phyloP scores from a whole-genome alignment of 1,140 invertebrate genomes.

The Cotesia vestalis region DNA sequence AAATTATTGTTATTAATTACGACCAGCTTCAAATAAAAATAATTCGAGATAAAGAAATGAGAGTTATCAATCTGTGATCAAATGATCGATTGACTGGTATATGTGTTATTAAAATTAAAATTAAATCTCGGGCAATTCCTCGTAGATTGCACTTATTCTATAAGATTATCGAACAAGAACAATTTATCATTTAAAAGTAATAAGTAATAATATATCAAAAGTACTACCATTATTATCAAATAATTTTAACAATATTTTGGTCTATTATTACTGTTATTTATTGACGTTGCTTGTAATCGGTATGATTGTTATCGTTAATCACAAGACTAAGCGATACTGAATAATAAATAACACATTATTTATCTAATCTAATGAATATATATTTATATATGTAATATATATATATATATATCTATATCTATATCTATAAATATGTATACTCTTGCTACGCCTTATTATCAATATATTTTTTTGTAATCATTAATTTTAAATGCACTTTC shows the following conservation, averaged over 20 bases:
- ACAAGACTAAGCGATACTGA: constrained; percentile 33
- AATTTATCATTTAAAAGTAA: constrained; percentile 10
- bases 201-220: constrained; percentile 15
- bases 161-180: not conserved
- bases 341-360: constrained; percentile 7
- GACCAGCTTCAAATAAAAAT: not conserved
- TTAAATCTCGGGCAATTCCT: constrained; percentile 4
- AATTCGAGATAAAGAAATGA: constrained; percentile 5
- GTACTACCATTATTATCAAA: constrained; percentile 21
- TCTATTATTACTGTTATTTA: constrained; percentile 12
- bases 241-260: constrained; percentile 7
- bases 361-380: constrained; percentile 2
- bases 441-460: too few species aligned
- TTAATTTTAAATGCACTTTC: not conserved
- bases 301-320: constrained; percentile 33
- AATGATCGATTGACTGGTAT: constrained; percentile 20
- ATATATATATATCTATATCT: too few species aligned
- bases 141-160: constrained; percentile 27
- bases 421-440: constrained; percentile 2
- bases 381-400: constrained; percentile 26
- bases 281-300: constrained; percentile 24
- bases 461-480: constrained; percentile 19
- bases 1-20: not conserved
- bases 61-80: constrained; percentile 33
- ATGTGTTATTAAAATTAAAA: not conserved